Conservation (phyloP, 2,113 vertebrate species). For the Odocoileus virginianus region DNA sequence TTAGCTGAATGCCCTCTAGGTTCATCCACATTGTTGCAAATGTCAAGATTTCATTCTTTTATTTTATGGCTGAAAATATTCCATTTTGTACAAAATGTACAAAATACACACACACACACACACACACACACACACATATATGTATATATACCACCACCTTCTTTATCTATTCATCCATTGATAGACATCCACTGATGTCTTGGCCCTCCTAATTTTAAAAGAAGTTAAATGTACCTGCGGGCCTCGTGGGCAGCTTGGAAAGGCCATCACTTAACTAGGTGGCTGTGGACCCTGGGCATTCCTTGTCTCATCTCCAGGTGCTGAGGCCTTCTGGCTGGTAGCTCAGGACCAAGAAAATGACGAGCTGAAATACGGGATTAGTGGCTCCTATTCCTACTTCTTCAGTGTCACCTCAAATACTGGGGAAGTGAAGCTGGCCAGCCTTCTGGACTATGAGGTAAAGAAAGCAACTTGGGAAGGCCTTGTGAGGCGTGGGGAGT, state of each 20-base stretch:
- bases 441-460: conserved; percentile 83
- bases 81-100: not conserved
- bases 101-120: not conserved
- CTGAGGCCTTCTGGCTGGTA: conserved; percentile 65
- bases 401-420: not conserved
- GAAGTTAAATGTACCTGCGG: not conserved
- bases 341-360: conserved; percentile 71
- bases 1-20: not conserved
- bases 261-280: not conserved
- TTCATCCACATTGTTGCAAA: not conserved
- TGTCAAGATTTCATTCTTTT: not conserved
- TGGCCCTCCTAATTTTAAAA: not conserved
- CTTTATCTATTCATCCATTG: not conserved
- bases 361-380: conserved; percentile 68
- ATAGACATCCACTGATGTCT: not conserved
- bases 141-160: not conserved
- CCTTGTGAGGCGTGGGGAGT: rapidly evolving
- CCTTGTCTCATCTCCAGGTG: conserved; percentile 54
- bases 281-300: not conserved
- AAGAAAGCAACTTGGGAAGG: not conserved
- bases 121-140: not conserved
- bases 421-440: conserved; percentile 68
- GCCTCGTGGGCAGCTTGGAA: not conserved
- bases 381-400: not conserved
- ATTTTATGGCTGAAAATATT: not conserved